phyloP scores from a whole-genome alignment of 1,140 invertebrate genomes.

The Panulirus ornatus region DNA sequence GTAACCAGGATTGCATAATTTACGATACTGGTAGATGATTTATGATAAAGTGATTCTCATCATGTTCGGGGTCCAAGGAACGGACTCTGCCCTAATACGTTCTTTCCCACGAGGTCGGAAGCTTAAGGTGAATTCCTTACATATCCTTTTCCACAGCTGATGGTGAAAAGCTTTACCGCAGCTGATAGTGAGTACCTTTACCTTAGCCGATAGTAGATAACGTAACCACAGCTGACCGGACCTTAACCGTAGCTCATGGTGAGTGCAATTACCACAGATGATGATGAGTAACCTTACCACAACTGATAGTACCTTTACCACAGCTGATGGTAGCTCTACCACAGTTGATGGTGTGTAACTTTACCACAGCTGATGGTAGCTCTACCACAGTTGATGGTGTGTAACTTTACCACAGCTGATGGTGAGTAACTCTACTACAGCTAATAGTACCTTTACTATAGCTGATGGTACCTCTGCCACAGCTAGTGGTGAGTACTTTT shows the following conservation, averaged over 20 bases:
- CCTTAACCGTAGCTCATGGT: too few species aligned
- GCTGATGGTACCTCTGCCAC: neutral
- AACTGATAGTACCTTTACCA: neutral
- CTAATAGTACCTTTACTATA: neutral
- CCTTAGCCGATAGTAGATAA: too few species aligned
- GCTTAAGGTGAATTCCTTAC: neutral
- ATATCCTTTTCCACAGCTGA: neutral
- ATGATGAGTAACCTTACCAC: neutral
- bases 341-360: too few species aligned
- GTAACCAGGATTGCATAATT: neutral
- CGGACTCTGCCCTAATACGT: neutral
- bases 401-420: neutral
- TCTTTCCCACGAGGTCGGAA: neutral
- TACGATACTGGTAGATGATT: neutral
- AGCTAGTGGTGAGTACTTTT: too few species aligned
- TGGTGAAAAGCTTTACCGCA: neutral
- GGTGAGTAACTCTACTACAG: neutral
- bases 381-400: neutral
- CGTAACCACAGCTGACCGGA: too few species aligned
- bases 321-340: neutral
- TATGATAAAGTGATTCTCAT: too few species aligned
- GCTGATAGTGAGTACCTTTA: neutral
- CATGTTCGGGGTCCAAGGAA: neutral
- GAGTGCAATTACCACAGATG: too few species aligned
- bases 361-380: neutral